Conservation (phyloP, 2,888 invertebrate genomes). For the Diachrysia chrysitis region DNA sequence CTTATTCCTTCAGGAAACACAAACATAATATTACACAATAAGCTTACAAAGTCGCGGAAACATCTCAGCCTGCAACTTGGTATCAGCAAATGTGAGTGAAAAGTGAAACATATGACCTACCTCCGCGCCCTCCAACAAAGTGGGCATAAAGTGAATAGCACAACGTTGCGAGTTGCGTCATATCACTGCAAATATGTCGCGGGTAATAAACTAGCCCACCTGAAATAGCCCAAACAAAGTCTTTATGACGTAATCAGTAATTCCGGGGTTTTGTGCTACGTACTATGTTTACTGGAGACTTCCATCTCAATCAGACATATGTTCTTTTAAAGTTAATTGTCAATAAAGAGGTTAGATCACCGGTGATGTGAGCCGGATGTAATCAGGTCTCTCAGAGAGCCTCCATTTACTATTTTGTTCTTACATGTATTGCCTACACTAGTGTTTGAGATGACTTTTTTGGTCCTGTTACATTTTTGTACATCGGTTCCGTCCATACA, state of each 20-base stretch:
- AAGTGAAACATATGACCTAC: neutral
- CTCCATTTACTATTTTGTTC: no score
- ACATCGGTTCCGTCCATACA: no score
- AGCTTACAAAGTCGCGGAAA: neutral
- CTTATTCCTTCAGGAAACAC: neutral
- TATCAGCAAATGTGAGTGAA: conserved; percentile 1
- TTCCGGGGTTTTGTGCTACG: neutral
- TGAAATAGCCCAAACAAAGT: neutral
- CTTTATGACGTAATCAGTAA: conserved; percentile 13
- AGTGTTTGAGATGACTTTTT: no score
- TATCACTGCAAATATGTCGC: conserved; percentile 7
- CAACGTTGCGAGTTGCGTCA: conserved; percentile 28
- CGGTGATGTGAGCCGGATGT: neutral
- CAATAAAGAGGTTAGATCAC: neutral
- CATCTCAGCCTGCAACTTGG: neutral
- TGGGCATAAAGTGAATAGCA: neutral
- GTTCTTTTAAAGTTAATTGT: no score
- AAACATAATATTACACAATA: neutral
- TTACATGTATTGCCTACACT: neutral
- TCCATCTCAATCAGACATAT: neutral
- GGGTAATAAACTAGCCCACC: conserved; percentile 10
- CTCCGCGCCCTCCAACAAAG: neutral
- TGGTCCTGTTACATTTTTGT: no score
- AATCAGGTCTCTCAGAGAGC: neutral
- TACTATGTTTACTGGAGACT: conserved; percentile 27